Percentiles rank a stretch among this genome's conserved stretches.
Evolutionary conservation across 2,888 invertebrate genomes (phyloP).

Genomic region (Cheilosia variabilis): DNA sequence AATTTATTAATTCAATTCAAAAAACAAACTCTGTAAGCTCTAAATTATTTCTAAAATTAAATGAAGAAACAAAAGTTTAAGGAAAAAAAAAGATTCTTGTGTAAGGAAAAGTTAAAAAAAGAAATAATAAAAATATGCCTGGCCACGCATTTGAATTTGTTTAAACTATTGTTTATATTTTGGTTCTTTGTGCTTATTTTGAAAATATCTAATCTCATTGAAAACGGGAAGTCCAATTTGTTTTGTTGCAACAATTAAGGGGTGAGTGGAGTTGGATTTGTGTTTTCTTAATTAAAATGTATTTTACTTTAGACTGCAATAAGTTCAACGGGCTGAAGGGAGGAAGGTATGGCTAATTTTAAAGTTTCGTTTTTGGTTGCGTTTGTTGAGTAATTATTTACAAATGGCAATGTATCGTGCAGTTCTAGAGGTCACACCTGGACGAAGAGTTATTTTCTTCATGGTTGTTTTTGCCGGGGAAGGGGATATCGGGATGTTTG

Average conservation of each 20-base stretch:
- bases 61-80: slow-evolving; percentile 42
- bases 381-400: slow-evolving; percentile 52
- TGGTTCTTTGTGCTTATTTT: slow-evolving; percentile 64
- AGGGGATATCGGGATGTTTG: slow-evolving; percentile 21
- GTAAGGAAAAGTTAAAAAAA: slow-evolving; percentile 69
- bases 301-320: slow-evolving; percentile 30
- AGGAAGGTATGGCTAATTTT: slow-evolving; percentile 41
- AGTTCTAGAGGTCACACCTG: slow-evolving; percentile 50
- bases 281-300: slow-evolving; percentile 17
- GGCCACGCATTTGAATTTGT: slow-evolving; percentile 83
- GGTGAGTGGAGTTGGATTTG: slow-evolving; percentile 54
- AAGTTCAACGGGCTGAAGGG: slow-evolving; percentile 25
- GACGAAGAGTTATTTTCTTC: slow-evolving; percentile 25
- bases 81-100: slow-evolving; percentile 62
- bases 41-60: slow-evolving; percentile 68
- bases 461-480: background rate
- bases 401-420: slow-evolving; percentile 56
- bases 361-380: slow-evolving; percentile 28
- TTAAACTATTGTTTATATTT: slow-evolving; percentile 53
- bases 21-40: slow-evolving; percentile 75
- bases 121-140: slow-evolving; percentile 80
- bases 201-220: slow-evolving; percentile 31
- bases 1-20: slow-evolving; percentile 64
- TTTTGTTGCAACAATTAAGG: slow-evolving; percentile 48
- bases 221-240: slow-evolving; percentile 54